Conservation (phyloP, 1,140 invertebrate species). For the Sinonovacula constricta region DNA sequence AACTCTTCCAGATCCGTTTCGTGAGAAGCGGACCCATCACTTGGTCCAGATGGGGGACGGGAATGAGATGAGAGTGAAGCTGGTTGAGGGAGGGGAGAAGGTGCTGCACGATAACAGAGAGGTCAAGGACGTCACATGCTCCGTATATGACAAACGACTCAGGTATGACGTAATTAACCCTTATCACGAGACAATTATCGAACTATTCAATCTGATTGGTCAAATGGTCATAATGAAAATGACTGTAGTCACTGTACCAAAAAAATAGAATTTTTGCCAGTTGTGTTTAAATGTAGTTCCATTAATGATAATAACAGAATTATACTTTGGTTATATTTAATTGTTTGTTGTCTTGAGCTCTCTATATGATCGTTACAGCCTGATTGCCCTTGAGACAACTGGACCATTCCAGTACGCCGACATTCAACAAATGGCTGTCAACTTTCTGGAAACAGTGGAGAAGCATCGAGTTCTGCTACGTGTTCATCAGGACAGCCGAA, state of each 20-base stretch:
- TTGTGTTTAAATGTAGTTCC: too few relatives aligned
- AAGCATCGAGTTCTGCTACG: constrained; percentile 18
- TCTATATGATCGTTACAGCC: constrained; percentile 12
- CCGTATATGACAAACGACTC: neutral
- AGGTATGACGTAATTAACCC: too few relatives aligned
- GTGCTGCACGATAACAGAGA: neutral
- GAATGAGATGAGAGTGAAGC: neutral
- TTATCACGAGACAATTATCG: too few relatives aligned
- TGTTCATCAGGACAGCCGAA: constrained; percentile 14
- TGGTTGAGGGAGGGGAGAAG: neutral
- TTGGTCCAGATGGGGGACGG: neutral
- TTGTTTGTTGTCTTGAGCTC: too few relatives aligned
- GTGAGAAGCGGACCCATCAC: neutral
- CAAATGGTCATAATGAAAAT: too few relatives aligned
- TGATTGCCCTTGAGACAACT: constrained; percentile 32
- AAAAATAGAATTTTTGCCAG: too few relatives aligned
- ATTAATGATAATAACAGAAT: too few relatives aligned
- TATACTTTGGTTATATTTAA: too few relatives aligned
- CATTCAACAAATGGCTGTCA: constrained; percentile 10
- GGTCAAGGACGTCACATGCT: neutral
- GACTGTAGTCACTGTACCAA: too few relatives aligned
- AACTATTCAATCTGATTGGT: too few relatives aligned
- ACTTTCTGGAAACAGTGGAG: constrained; percentile 18
- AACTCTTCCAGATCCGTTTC: neutral
- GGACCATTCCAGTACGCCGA: constrained; percentile 31